Conservation (phyloP, 2,797 vertebrate genomes). For the Philypnodon macrostomus region DNA sequence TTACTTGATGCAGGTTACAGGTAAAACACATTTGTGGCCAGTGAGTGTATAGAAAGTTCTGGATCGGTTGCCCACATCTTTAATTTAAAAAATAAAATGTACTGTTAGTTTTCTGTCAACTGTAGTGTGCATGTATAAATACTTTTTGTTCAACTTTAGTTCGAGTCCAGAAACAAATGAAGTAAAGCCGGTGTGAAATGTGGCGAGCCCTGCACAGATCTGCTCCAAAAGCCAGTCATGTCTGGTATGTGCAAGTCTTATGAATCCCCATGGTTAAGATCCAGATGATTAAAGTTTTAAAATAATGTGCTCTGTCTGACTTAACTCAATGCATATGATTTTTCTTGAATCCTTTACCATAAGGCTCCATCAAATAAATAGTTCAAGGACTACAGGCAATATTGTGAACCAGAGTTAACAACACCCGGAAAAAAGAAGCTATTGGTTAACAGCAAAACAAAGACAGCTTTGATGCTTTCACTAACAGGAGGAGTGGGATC, state of each 20-base stretch:
- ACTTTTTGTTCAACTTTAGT: slow-evolving; percentile 2
- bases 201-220: slow-evolving; percentile 30
- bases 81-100: too few species aligned
- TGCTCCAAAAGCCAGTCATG: slow-evolving; percentile 49
- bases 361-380: slow-evolving; percentile 8
- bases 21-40: too few species aligned
- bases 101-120: too few species aligned
- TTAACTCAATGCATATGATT: too few species aligned
- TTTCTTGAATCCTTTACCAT: background rate
- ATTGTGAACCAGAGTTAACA: background rate
- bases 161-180: slow-evolving; percentile 13
- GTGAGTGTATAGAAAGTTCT: too few species aligned
- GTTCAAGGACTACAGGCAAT: slow-evolving; percentile 9
- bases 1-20: too few species aligned
- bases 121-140: background rate
- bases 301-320: background rate
- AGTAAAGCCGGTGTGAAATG: slow-evolving; percentile 49
- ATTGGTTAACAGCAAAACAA: slow-evolving; percentile 14
- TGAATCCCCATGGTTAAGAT: slow-evolving; percentile 33
- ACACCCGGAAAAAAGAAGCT: slow-evolving; percentile 6
- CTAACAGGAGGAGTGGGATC: slow-evolving; percentile 14
- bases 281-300: slow-evolving; percentile 13
- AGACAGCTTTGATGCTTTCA: slow-evolving; percentile 8
- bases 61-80: too few species aligned
- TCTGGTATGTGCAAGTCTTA: slow-evolving; percentile 35